These are phyloP conservation scores for Oncorhynchus clarkii DNA, from an alignment of 2,113 vertebrate genomes.

Conservation along the genomic window DNA sequence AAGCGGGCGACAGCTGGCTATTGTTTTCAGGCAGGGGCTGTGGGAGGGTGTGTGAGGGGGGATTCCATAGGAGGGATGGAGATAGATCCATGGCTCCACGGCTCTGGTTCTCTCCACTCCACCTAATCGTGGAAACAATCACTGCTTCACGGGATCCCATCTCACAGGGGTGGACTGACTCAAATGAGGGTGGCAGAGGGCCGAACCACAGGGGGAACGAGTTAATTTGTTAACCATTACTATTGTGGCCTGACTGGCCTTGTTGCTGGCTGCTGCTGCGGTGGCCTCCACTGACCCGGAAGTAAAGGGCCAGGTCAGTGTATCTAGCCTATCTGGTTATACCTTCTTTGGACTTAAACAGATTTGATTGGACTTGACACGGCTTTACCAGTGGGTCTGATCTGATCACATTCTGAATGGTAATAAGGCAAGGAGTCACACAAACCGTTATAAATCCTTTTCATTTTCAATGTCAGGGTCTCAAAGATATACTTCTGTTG, in stretches of 20 bases:
- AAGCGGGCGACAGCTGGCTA: conserved; percentile 88
- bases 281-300: conserved; percentile 63
- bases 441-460: too few species aligned
- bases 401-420: not conserved
- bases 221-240: conserved; percentile 73
- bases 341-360: conserved; percentile 56
- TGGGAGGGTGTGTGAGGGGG: conserved; percentile 78
- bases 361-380: conserved; percentile 57
- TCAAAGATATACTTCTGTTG: not conserved
- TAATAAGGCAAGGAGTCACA: not conserved
- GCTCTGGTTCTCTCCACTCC: conserved; percentile 70
- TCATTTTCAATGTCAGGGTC: too few species aligned
- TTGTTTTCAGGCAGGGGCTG: conserved; percentile 82
- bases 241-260: conserved; percentile 48
- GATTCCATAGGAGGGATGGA: conserved; percentile 73
- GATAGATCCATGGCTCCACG: conserved; percentile 47
- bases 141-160: conserved; percentile 89
- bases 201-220: conserved; percentile 71
- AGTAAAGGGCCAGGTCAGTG: conserved; percentile 65
- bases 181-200: conserved; percentile 80
- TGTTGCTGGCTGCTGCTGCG: conserved; percentile 14
- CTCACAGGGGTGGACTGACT: conserved; percentile 79
- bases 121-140: conserved; percentile 91
- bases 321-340: conserved; percentile 60
- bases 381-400: not conserved